These are phyloP conservation scores for Parazoanthus atlanticus DNA, from an alignment of 92 coral and sea anemone species.

Conservation along the genomic window DNA sequence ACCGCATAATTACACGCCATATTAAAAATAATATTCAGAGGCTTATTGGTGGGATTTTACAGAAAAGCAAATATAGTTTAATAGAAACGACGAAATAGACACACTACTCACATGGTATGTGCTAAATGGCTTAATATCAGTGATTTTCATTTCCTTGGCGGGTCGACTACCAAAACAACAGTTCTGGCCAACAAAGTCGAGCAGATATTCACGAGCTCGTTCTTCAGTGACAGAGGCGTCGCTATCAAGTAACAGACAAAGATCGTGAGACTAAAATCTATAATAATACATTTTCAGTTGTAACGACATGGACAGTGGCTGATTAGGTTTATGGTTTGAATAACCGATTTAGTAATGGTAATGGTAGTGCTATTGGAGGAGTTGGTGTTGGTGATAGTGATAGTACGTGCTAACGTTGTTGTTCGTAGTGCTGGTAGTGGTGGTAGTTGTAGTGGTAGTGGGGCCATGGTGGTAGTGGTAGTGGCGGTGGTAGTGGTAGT, in stretches of 20 bases:
- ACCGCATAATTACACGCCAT: too few relatives aligned
- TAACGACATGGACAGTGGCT: neutral
- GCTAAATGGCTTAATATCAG: slow-evolving; percentile 44
- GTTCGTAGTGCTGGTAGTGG: too few relatives aligned
- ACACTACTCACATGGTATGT: slow-evolving; percentile 50
- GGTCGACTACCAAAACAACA: slow-evolving; percentile 51
- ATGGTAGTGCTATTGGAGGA: neutral
- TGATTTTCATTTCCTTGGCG: slow-evolving; percentile 45
- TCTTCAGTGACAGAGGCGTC: slow-evolving; percentile 44
- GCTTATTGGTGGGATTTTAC: too few relatives aligned
- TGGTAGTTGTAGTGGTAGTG: neutral
- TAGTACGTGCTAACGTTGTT: too few relatives aligned
- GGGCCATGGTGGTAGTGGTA: too few relatives aligned
- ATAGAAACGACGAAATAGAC: too few relatives aligned
- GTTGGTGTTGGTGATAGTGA: neutral
- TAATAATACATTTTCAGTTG: neutral
- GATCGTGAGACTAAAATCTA: neutral
- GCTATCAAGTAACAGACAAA: neutral
- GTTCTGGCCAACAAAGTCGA: slow-evolving; percentile 37
- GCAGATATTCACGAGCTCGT: slow-evolving; percentile 46
- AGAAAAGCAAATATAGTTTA: too few relatives aligned
- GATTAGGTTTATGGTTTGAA: too few relatives aligned
- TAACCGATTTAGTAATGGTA: neutral
- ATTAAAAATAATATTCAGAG: too few relatives aligned
- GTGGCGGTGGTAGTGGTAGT: too few relatives aligned